phyloP scores from a whole-genome alignment of 1,140 invertebrate species.

The Heliothis virescens region DNA sequence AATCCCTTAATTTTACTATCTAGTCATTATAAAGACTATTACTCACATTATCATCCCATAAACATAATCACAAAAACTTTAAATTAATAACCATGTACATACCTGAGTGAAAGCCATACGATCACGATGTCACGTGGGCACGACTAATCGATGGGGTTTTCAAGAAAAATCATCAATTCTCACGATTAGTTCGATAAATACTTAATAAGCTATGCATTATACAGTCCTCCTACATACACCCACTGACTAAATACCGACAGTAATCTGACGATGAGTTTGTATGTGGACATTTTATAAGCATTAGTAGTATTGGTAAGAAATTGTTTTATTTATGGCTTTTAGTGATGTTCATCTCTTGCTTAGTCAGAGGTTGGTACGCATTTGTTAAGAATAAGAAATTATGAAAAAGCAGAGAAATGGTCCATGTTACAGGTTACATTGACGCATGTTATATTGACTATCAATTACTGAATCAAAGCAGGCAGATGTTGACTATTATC shows the following conservation, averaged over 20 bases:
- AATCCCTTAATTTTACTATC: too few species aligned
- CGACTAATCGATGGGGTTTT: conserved; percentile 18
- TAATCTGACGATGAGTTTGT: neutral
- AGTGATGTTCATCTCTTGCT: too few species aligned
- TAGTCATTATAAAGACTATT: too few species aligned
- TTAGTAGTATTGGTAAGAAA: neutral
- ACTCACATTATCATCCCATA: too few species aligned
- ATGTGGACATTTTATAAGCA: neutral
- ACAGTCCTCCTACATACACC: conserved; percentile 36
- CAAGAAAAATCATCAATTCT: conserved; percentile 43
- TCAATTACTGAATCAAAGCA: too few species aligned
- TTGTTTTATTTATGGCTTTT: neutral
- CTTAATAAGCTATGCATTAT: conserved; percentile 34
- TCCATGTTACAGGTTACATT: too few species aligned
- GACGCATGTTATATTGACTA: too few species aligned
- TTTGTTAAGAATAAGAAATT: too few species aligned
- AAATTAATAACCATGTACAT: neutral
- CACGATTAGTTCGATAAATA: conserved; percentile 43
- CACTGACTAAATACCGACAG: conserved; percentile 10
- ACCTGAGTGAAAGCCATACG: conserved; percentile 12
- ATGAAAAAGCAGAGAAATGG: too few species aligned
- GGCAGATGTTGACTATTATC: too few species aligned
- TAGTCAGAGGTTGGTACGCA: too few species aligned
- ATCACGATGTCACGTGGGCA: conserved; percentile 18
- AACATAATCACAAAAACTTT: neutral